phyloP scores from a whole-genome alignment of 1,140 invertebrate genomes.

The Zaprionus taronus region DNA sequence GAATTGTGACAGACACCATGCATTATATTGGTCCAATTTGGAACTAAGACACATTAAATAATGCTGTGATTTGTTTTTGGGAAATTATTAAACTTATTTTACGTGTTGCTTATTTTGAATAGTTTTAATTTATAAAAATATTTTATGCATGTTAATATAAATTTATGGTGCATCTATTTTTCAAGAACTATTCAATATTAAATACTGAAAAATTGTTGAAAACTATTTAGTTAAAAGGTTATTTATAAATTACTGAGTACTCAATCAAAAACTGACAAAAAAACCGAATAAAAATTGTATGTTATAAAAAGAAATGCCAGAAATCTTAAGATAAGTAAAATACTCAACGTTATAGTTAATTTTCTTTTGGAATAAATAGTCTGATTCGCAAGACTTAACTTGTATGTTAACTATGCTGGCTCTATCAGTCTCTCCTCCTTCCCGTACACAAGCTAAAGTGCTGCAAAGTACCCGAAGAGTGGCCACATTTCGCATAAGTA shows the following conservation, averaged over 20 bases:
- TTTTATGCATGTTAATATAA: not conserved
- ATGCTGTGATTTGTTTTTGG: not conserved
- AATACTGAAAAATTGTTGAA: no score
- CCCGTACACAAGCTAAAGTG: not conserved
- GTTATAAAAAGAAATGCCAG: no score
- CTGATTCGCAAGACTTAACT: no score
- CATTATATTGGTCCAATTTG: not conserved
- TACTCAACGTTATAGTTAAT: no score
- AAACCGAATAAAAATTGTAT: no score
- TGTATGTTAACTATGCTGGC: not conserved
- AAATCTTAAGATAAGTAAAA: not conserved
- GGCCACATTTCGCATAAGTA: not conserved
- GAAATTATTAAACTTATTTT: not conserved
- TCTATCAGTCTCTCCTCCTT: no score
- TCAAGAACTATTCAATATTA: no score
- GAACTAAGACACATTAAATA: not conserved
- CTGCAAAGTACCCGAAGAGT: slow-evolving; percentile 5
- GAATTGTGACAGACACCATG: not conserved
- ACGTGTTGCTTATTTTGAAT: not conserved
- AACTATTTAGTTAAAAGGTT: no score
- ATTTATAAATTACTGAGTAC: no score
- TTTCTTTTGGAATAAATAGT: no score
- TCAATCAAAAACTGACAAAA: no score
- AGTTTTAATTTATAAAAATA: not conserved
- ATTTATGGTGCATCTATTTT: no score